phyloP scores from a whole-genome alignment of 2,888 invertebrate genomes.

The Acleris holmiana region DNA sequence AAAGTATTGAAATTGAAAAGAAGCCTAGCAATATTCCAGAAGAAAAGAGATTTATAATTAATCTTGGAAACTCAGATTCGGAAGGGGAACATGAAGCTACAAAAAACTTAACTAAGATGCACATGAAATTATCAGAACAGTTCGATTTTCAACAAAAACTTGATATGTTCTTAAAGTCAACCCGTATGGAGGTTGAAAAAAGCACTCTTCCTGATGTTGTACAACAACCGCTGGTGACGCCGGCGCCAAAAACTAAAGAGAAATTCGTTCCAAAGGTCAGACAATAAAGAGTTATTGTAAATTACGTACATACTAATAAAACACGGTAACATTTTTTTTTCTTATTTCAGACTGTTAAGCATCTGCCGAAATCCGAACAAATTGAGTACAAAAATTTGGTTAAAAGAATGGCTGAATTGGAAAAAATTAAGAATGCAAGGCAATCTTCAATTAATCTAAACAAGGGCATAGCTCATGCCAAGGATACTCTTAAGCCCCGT shows the following conservation, averaged over 20 bases:
- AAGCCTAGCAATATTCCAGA: constrained; percentile 50
- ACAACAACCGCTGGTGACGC: constrained; percentile 48
- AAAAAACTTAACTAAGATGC: constrained; percentile 80
- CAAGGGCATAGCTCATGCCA: constrained; percentile 45
- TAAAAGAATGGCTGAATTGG: constrained; percentile 78
- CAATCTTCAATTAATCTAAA: constrained; percentile 57
- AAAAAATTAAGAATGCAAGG: constrained; percentile 75
- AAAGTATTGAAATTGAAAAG: constrained; percentile 39
- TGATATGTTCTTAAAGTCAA: constrained; percentile 73
- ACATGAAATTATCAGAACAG: constrained; percentile 72
- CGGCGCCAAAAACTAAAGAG: constrained; percentile 55
- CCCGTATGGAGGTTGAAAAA: constrained; percentile 73
- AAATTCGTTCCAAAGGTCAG: constrained; percentile 77
- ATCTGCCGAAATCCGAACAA: constrained; percentile 78
- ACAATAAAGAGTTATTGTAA: neutral
- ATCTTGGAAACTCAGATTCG: constrained; percentile 75
- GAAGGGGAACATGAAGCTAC: constrained; percentile 81
- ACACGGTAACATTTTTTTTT: too few relatives aligned
- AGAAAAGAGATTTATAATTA: constrained; percentile 74
- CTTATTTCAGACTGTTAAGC: constrained; percentile 69
- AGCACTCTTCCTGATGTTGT: constrained; percentile 61
- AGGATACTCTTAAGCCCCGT: constrained; percentile 69
- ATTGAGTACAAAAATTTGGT: constrained; percentile 78
- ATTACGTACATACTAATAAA: neutral
- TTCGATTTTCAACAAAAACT: constrained; percentile 75